These are phyloP conservation scores for Leucoraja ocellata DNA, from an alignment of 2,797 vertebrate genomes.

Conservation along the genomic window DNA sequence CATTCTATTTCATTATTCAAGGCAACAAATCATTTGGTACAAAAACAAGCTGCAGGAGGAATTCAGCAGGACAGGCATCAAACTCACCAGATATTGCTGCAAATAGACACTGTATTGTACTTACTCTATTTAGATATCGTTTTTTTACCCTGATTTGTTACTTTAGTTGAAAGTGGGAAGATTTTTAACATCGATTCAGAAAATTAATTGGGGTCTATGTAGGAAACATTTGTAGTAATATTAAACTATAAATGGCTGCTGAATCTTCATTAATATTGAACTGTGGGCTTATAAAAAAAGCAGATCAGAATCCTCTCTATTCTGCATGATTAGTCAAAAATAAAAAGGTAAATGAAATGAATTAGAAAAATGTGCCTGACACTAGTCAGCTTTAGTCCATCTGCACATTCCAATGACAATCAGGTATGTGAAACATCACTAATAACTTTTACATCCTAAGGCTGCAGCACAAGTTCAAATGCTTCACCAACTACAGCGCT, in stretches of 20 bases:
- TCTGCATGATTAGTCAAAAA: not conserved
- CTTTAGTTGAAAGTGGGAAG: too few relatives aligned
- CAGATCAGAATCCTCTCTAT: not conserved
- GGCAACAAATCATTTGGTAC: not conserved
- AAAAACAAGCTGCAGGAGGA: too few relatives aligned
- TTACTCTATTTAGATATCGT: not conserved
- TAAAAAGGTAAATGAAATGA: conserved; percentile 10
- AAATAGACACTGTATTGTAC: too few relatives aligned
- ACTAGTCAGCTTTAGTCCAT: not conserved
- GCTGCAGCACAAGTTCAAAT: not conserved
- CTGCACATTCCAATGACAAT: conserved; percentile 30
- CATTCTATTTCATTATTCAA: not conserved
- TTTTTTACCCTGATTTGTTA: too few relatives aligned
- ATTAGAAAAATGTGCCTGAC: not conserved
- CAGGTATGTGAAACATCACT: conserved; percentile 7
- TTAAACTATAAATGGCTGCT: not conserved
- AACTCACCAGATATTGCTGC: too few relatives aligned
- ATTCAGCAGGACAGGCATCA: too few relatives aligned
- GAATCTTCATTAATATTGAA: not conserved
- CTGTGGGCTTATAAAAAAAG: not conserved
- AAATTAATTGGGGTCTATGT: not conserved
- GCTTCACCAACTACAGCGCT: not conserved
- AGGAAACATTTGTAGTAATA: not conserved
- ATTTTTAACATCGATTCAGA: not conserved
- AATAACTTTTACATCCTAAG: not conserved